These are phyloP conservation scores for Cacatua alba DNA, from an alignment of 2,113 vertebrate species.

Conservation along the genomic window DNA sequence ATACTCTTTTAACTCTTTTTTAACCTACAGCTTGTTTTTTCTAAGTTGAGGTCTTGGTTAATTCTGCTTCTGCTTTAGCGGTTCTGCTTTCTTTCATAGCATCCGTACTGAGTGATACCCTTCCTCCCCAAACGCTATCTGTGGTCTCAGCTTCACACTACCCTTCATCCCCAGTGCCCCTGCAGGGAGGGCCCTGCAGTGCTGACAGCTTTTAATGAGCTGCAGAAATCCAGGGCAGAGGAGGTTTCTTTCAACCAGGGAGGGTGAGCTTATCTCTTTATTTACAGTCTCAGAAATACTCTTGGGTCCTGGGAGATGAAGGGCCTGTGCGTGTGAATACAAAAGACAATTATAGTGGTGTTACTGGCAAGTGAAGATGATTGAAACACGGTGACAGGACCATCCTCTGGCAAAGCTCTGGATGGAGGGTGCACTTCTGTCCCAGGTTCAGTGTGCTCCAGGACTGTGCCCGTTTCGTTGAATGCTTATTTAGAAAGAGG, in stretches of 20 bases:
- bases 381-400: not conserved
- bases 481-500: not conserved
- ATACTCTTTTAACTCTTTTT: conserved; percentile 35
- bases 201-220: conserved; percentile 59
- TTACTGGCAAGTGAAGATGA: not conserved
- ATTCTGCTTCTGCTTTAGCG: not conserved
- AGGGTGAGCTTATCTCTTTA: conserved; percentile 32
- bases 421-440: not conserved
- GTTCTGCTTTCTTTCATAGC: not conserved
- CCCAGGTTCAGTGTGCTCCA: not conserved
- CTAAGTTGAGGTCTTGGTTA: not conserved
- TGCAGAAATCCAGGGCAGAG: conserved; percentile 42
- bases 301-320: not conserved
- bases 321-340: not conserved
- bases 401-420: not conserved
- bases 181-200: not conserved
- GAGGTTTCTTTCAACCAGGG: not conserved
- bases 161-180: not conserved
- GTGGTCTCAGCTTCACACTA: not conserved
- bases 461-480: not conserved
- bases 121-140: not conserved
- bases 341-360: not conserved
- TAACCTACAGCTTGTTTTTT: not conserved
- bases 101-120: accelerated
- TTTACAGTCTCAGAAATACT: conserved; percentile 26